Conservation (phyloP, 2,888 invertebrate species). For the Tipula lateralis region DNA sequence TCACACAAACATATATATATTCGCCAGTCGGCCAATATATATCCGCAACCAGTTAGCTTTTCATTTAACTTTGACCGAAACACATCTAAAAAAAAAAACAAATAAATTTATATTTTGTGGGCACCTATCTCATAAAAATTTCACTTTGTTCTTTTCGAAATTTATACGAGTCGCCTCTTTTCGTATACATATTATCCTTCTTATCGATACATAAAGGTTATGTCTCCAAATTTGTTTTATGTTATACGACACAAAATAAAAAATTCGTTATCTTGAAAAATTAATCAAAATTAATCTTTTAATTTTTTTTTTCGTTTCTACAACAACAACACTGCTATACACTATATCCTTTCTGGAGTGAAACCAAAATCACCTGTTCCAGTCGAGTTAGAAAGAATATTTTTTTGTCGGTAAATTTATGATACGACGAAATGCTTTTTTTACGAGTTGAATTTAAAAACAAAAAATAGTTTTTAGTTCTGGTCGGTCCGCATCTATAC, state of each 20-base stretch:
- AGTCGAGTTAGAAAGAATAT: background rate
- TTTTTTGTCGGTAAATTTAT: background rate
- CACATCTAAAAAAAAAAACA: background rate
- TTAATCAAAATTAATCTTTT: conserved; percentile 19
- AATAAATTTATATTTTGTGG: background rate
- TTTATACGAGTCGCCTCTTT: background rate
- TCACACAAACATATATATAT: background rate
- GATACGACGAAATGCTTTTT: background rate
- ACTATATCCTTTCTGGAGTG: background rate
- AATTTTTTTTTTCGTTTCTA: background rate
- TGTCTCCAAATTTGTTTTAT: background rate
- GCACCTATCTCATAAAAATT: conserved; percentile 3
- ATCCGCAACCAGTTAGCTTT: background rate
- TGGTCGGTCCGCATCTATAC: background rate
- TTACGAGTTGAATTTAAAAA: background rate
- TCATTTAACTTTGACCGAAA: background rate
- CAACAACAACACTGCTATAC: background rate
- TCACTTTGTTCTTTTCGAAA: background rate
- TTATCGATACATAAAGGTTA: conserved; percentile 7
- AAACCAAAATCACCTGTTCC: background rate
- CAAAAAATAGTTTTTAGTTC: background rate
- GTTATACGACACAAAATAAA: background rate
- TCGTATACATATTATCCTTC: background rate
- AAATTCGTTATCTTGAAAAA: background rate
- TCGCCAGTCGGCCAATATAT: background rate